phyloP scores from a whole-genome alignment of 1,140 invertebrate genomes.

The Cephus cinctus region DNA sequence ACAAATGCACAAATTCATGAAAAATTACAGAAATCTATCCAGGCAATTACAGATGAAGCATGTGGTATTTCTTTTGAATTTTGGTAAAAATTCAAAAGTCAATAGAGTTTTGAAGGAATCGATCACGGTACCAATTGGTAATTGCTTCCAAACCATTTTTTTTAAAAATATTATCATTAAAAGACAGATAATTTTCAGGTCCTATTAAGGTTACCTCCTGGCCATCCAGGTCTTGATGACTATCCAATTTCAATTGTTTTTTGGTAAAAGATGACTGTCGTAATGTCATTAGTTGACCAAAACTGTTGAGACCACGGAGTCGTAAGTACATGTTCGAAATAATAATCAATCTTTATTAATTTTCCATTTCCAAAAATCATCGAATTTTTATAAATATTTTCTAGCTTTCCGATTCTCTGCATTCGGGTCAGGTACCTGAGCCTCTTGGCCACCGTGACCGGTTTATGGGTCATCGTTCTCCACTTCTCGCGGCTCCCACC shows the following conservation, averaged over 20 bases:
- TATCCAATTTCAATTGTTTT: conserved; percentile 12
- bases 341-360: too few species aligned
- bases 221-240: too few species aligned
- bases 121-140: conserved; percentile 8
- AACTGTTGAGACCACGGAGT: too few species aligned
- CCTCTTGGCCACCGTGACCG: neutral
- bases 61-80: conserved; percentile 13
- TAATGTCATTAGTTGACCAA: too few species aligned
- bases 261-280: too few species aligned
- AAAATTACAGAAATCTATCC: conserved; percentile 21
- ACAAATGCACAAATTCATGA: neutral
- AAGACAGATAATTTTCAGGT: conserved; percentile 12
- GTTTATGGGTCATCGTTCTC: conserved; percentile 32
- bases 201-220: conserved; percentile 11
- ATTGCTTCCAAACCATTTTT: conserved; percentile 16
- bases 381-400: too few species aligned
- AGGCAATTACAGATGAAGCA: conserved; percentile 12
- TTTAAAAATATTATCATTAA: too few species aligned
- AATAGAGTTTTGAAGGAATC: conserved; percentile 14
- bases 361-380: too few species aligned
- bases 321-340: too few species aligned
- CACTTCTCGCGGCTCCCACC: conserved; percentile 26
- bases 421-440: neutral
- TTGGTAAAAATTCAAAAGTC: conserved; percentile 14
- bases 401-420: too few species aligned